Evolutionary conservation across 2,888 invertebrate species (phyloP), one percentile per base, ranked within the genome.

Genomic region (Cetonia aurata): DNA sequence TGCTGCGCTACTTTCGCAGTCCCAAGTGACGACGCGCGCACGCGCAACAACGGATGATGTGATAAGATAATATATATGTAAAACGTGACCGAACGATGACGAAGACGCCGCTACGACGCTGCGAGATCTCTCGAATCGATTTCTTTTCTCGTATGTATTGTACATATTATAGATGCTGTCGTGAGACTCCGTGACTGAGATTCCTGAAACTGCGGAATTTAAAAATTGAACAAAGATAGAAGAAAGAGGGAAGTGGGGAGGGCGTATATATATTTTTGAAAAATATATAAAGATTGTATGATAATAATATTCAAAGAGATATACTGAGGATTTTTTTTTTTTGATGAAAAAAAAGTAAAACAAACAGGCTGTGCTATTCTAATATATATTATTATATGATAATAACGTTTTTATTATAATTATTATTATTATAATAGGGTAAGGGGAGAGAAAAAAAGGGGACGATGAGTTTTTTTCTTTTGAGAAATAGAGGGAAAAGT

Each of bases 1-100:
- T 92, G 74, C 85, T 93, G 77, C 89, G 93, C 76, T 92, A 90
- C 81, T 87, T 91, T 80, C 88, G 91, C 77, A 87, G 89, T 80
- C 90, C 91, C 76, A 90, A 91, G 86, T 89, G 86, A 88, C 81
- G 56, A 67, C 76, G 9, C 42, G 42, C 56, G 56, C 41, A 9
- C 41, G 57, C 42, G 17, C 19, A 59, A 69, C 25, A 9, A n/a
- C n/a, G n/a, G n/a, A n/a, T n/a, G 17, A 59, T 72, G 72, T 72
- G 72, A 72, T 72, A 72, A 59, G 8, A 53, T 44, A 56, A 31
- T n/a, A n/a, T n/a, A n/a, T n/a, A 67, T 57, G 17, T 12, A 10
- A 10, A 46, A 48, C 44, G 44, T 44, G 44, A 13, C 13, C 4
- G 48, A 10, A 37, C 6, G 33, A 3, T 37, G 17, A 52, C 25